Evolutionary conservation across 2,888 invertebrate genomes (phyloP).

Genomic region (Copidosoma aretas): DNA sequence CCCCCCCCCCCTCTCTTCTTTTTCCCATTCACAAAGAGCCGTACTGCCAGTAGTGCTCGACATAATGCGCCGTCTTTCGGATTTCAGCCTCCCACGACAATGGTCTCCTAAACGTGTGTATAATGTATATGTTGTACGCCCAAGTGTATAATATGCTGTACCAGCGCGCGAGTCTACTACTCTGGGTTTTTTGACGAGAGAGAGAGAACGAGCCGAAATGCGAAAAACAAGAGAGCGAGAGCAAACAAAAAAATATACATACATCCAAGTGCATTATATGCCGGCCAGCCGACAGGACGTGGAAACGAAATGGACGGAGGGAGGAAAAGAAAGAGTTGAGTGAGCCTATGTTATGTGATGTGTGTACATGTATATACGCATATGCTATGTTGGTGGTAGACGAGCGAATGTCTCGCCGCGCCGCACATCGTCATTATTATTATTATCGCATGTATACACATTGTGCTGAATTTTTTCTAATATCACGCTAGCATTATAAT

Average conservation of each 20-base stretch:
- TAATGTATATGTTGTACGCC: no score
- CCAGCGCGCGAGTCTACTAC: neutral
- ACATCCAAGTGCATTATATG: slow-evolving; percentile 51
- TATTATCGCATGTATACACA: no score
- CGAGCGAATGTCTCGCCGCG: no score
- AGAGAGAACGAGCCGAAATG: slow-evolving; percentile 17
- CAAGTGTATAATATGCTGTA: slow-evolving; percentile 7
- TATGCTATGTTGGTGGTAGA: no score
- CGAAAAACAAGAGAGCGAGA: slow-evolving; percentile 20
- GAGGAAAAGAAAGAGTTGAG: neutral
- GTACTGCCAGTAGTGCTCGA: no score
- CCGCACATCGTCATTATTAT: no score
- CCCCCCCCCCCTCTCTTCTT: slow-evolving; percentile 22
- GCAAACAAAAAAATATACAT: slow-evolving; percentile 42
- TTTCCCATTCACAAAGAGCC: slow-evolving; percentile 42
- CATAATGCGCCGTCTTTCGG: slow-evolving; percentile 49
- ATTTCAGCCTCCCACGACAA: slow-evolving; percentile 60
- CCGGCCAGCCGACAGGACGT: slow-evolving; percentile 45
- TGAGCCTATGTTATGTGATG: neutral
- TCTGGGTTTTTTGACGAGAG: slow-evolving; percentile 11
- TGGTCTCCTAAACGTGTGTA: slow-evolving; percentile 45
- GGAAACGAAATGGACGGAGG: slow-evolving; percentile 41
- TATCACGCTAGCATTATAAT: no score
- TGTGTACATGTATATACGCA: no score
- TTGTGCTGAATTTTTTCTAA: no score